Percentiles rank a stretch among this genome's conserved stretches.
Conservation (phyloP, 53 echinoderm and acorn worm genomes). For the Stichopus horrens region DNA sequence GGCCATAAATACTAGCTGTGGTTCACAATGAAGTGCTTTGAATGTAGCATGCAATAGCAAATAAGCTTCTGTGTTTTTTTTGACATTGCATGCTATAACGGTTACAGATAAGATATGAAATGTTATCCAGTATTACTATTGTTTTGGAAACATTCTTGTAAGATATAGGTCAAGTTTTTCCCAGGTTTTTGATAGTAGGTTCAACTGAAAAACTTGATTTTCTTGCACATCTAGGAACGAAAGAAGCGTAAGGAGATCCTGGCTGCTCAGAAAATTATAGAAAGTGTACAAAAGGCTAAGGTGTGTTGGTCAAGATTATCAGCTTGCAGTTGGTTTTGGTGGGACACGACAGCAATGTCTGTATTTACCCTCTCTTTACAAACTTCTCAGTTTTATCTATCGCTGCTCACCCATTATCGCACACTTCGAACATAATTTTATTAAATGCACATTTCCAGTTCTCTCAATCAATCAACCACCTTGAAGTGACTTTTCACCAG, state of each 20-base stretch:
- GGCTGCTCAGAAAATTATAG: constrained; percentile 76
- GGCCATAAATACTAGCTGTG: too few relatives aligned
- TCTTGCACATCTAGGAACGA: constrained; percentile 93
- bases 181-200: too few relatives aligned
- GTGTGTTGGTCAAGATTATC: constrained; percentile 64
- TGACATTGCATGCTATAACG: too few relatives aligned
- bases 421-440: neutral
- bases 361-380: neutral
- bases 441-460: constrained; percentile 10
- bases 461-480: neutral
- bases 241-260: constrained; percentile 79
- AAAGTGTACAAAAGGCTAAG: constrained; percentile 87
- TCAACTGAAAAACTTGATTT: neutral
- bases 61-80: too few relatives aligned
- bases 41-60: too few relatives aligned
- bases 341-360: neutral
- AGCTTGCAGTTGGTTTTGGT: constrained; percentile 6
- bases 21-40: too few relatives aligned
- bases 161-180: too few relatives aligned
- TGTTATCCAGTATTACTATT: too few relatives aligned
- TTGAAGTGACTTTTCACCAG: neutral
- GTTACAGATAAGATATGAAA: too few relatives aligned
- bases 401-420: neutral
- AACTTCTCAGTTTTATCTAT: neutral
- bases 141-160: too few relatives aligned